Base-by-base conservation (phyloP, 2,113 vertebrate genomes). In the Balaeniceps rex region DNA sequence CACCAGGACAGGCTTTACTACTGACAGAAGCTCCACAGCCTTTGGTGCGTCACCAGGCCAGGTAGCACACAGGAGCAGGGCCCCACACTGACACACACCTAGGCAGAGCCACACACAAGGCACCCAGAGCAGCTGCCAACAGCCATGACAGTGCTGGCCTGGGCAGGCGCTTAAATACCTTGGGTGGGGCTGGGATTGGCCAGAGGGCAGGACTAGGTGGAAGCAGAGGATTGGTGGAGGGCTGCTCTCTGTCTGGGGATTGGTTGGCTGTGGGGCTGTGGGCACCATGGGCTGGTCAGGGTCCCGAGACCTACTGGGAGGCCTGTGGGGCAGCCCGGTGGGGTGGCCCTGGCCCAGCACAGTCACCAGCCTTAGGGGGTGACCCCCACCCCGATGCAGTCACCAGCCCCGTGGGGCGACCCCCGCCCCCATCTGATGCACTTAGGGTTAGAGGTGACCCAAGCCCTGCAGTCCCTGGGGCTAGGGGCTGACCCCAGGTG, bases 61-160 rank as follows among this genome's bases (percentile, higher is more conserved):
- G 11, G 42, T 2, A 21, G 13, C 60, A 8, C 25, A 2, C 2
- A 16, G 29, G 7, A 19, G 12, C n/a, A 22, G 15, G 2, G 10
- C 8, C 9, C 4, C 52, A 36, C 5, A 18, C 23, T 0, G 0
- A 2, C 19, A 24, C 34, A 3, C 13, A 14, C 10, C 29, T 31
- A 13, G 7, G 2, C 19, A n/a, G 11, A 34, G 2, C 22, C 26
- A 5, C 9, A 2, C 10, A 15, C 3, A 3, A 12, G 6, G 4
- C 15, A 40, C 13, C 17, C 12, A 13, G 1, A 2, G 1, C 28
- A 54, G 3, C 31, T 3, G 11, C 9, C 54, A 10, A 7, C 38
- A 24, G 1, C 14, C 9, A 36, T 13, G 3, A 25, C 0, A 0
- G 6, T 6, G 0, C 3, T 9, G 8, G 1, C n/a, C n/a, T 11